Percentiles rank a stretch among this genome's conserved stretches.
Evolutionary conservation across 2,888 invertebrate genomes (phyloP).

Genomic region (Nymphalis c-album): DNA sequence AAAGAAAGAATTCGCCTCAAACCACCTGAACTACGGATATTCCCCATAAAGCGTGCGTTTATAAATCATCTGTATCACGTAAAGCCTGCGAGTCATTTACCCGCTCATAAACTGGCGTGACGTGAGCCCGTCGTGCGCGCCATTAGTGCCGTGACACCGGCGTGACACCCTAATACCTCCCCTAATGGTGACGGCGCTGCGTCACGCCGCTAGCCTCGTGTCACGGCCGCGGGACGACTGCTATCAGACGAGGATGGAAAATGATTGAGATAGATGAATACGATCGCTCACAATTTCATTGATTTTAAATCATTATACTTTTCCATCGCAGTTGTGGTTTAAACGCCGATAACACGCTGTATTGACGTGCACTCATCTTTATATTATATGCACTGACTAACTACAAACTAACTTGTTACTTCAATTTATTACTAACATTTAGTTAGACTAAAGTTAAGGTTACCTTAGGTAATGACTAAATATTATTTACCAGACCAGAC

Average conservation of each 20-base stretch:
- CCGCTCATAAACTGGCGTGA: slow-evolving; percentile 27
- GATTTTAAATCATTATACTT: slow-evolving; percentile 4
- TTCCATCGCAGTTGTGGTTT: neutral
- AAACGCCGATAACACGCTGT: neutral
- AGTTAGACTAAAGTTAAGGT: too few relatives aligned
- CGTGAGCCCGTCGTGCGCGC: slow-evolving; percentile 26
- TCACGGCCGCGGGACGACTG: slow-evolving; percentile 9
- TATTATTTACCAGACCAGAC: too few relatives aligned
- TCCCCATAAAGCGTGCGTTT: slow-evolving; percentile 6
- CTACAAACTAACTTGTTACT: too few relatives aligned
- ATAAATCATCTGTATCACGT: slow-evolving; percentile 17
- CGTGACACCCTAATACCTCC: slow-evolving; percentile 26
- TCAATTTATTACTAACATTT: too few relatives aligned
- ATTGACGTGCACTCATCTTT: too few relatives aligned
- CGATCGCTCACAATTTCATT: slow-evolving; percentile 1
- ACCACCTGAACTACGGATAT: neutral
- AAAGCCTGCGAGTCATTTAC: slow-evolving; percentile 27
- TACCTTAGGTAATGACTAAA: too few relatives aligned
- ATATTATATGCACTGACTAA: too few relatives aligned
- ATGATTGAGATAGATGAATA: slow-evolving; percentile 23
- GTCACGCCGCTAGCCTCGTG: slow-evolving; percentile 20
- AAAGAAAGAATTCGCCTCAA: neutral
- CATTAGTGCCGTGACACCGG: slow-evolving; percentile 29
- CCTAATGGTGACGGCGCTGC: slow-evolving; percentile 27
- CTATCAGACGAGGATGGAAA: slow-evolving; percentile 1